These are phyloP conservation scores for Varroa destructor DNA, from an alignment of 1,140 invertebrate species.

Conservation along the genomic window DNA sequence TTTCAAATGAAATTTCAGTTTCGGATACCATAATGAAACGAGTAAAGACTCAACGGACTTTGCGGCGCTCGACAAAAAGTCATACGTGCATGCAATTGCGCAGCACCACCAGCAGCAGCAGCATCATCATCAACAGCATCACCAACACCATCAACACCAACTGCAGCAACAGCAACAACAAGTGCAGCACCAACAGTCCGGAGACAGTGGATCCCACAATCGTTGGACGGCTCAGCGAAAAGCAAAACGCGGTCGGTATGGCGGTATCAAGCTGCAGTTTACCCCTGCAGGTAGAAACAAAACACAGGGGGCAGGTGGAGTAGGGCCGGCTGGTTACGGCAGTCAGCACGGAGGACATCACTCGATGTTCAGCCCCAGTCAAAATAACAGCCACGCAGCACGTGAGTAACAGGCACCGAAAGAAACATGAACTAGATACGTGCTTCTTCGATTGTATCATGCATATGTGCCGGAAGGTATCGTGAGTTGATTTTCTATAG, in stretches of 20 bases:
- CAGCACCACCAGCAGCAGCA: too few relatives aligned
- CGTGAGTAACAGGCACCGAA: too few relatives aligned
- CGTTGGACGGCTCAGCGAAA: constrained; percentile 22
- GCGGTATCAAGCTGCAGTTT: constrained; percentile 22
- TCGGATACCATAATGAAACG: constrained; percentile 21
- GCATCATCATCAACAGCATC: too few relatives aligned
- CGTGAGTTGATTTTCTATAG: too few relatives aligned
- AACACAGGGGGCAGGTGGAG: not conserved
- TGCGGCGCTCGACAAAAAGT: not conserved
- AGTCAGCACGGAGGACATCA: not conserved
- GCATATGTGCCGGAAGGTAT: too few relatives aligned
- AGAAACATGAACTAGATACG: too few relatives aligned
- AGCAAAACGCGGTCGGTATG: constrained; percentile 6
- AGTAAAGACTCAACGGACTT: constrained; percentile 12
- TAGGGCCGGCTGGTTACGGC: not conserved
- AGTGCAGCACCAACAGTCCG: too few relatives aligned
- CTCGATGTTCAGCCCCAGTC: constrained; percentile 27
- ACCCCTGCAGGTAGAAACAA: constrained; percentile 9
- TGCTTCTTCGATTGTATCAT: too few relatives aligned
- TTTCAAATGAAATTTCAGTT: not conserved
- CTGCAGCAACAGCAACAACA: too few relatives aligned
- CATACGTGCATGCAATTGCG: not conserved
- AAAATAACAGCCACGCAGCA: not conserved
- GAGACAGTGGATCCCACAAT: constrained; percentile 7
- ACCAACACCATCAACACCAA: too few relatives aligned